Evolutionary conservation across 1,140 invertebrate genomes (phyloP), one percentile per base, ranked within the genome.

Genomic region (Sitophilus oryzae): DNA sequence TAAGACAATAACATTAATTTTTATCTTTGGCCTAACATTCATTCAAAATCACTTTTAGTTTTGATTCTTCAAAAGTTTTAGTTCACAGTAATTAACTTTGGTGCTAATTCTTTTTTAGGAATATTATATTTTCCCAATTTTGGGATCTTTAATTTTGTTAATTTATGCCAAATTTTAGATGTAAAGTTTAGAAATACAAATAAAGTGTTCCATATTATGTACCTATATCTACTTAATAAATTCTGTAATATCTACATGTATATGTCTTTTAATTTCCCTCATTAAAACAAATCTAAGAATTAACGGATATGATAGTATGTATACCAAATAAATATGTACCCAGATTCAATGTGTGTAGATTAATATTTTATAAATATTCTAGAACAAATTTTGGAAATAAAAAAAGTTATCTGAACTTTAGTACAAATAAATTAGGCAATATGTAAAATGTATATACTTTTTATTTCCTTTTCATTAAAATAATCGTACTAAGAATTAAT

Each of bases 161-260:
- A 20, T 43, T 52, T 52, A 43, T 53, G 51, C 51, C 51, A 53
- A 53, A 53, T 53, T 53, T 53, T 44, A 37, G 15, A 41, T 16
- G 34, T 45, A 45, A 53, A 45, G 51, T 45, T 53, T 53, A 53
- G 51, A 53, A 53, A 53, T 53, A 42, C 35, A 38, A 30, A 38
- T 51, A 21, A 53, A 53, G 51, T 53, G 41, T 53, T 53, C 42
- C 20, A 44, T 44, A 25, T n/a, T 20, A 25, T 9, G 42, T 30
- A 44, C 40, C 40, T 42, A 20, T 38, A 5, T 46, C 30, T 53
- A 45, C 51, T 37, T 37, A 44, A 36, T 44, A 45, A 52, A 45
- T 36, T 2, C 0, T 46, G 23, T 45, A 45, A 53, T 37, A 53
- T 38, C n/a, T n/a, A n/a, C n/a, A n/a, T n/a, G n/a, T n/a, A n/a